Conservation (phyloP, 1,140 invertebrate species). For the Cotesia glomerata region DNA sequence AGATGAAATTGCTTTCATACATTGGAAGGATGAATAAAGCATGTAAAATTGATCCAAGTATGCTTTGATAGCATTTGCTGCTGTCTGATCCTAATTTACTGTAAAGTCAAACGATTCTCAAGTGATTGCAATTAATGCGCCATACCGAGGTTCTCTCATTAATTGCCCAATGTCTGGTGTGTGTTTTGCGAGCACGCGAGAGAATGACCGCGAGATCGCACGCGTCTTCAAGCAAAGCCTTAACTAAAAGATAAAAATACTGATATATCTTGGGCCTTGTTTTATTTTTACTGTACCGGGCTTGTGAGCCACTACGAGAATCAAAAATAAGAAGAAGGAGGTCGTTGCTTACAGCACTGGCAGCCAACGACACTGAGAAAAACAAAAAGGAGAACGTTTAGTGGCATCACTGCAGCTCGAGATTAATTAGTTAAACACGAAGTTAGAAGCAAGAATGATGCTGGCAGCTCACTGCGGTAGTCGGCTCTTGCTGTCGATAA, state of each 20-base stretch:
- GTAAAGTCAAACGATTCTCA: constrained; percentile 29
- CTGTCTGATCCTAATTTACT: constrained; percentile 10
- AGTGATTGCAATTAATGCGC: constrained; percentile 43
- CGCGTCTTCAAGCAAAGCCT: constrained; percentile 35
- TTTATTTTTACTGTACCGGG: no score
- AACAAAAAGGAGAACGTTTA: neutral
- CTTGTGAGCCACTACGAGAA: neutral
- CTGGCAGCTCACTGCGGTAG: constrained; percentile 41
- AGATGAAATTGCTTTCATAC: no score
- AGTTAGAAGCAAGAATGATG: constrained; percentile 22
- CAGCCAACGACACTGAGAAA: neutral
- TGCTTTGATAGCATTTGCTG: neutral
- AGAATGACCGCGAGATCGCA: constrained; percentile 12
- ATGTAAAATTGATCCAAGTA: neutral
- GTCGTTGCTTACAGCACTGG: constrained; percentile 22
- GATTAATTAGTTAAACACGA: constrained; percentile 47
- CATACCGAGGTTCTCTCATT: constrained; percentile 40
- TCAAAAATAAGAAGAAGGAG: constrained; percentile 1
- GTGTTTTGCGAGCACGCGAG: constrained; percentile 33
- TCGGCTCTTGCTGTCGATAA: constrained; percentile 4
- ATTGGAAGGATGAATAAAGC: neutral
- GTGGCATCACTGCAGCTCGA: constrained; percentile 13
- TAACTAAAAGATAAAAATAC: neutral
- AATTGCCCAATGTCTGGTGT: constrained; percentile 45
- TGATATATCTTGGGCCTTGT: neutral